phyloP scores from a whole-genome alignment of 1,140 invertebrate species.

The Saccostrea echinata region DNA sequence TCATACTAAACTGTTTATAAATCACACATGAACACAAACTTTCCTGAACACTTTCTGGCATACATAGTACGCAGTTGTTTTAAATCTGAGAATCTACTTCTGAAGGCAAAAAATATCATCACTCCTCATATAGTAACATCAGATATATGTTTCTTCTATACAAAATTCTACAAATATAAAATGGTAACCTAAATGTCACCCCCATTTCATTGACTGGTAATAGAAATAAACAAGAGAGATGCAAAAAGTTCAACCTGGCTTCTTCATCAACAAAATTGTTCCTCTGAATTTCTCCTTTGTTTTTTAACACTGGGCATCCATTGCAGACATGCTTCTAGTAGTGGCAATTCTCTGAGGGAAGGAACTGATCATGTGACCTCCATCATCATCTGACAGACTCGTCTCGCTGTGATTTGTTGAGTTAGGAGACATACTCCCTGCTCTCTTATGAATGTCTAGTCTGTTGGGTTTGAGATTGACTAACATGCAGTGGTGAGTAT shows the following conservation, averaged over 20 bases:
- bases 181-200: not conserved
- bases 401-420: not conserved
- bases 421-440: not conserved
- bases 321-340: not conserved
- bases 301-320: not conserved
- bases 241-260: not conserved
- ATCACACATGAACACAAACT: not conserved
- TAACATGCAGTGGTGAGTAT: constrained; percentile 37
- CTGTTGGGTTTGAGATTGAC: not conserved
- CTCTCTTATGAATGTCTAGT: not conserved
- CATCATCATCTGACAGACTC: not conserved
- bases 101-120: not conserved
- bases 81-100: not conserved
- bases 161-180: not conserved
- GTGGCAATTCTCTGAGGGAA: not conserved
- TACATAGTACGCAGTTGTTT: not conserved
- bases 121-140: not conserved
- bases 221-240: not conserved
- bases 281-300: too few species aligned
- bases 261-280: too few species aligned
- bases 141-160: not conserved
- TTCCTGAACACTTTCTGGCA: not conserved
- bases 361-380: not conserved
- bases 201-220: not conserved
- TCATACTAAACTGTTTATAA: not conserved